A percentile compares a stretch with the other conserved stretches of the same genome.
Evolutionary conservation across 1,140 invertebrate species (phyloP).

Genomic region (Drosophila tsacasi): DNA sequence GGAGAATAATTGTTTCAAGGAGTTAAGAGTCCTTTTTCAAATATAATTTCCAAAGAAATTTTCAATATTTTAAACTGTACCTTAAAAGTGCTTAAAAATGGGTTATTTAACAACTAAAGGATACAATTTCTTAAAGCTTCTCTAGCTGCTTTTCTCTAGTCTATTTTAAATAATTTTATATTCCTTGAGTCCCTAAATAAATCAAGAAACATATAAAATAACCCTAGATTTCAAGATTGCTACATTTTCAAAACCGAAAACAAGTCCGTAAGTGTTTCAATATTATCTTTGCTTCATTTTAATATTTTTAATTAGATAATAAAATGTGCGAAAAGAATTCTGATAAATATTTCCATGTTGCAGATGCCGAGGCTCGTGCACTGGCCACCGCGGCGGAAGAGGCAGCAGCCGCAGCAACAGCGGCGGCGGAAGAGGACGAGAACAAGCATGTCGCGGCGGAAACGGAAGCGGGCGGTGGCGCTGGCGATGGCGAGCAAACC

Average conservation of each 20-base stretch:
- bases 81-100: too few relatives aligned
- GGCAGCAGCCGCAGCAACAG: conserved; percentile 46
- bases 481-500: conserved; percentile 22
- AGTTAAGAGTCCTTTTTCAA: too few relatives aligned
- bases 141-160: too few relatives aligned
- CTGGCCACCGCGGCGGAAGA: conserved; percentile 70
- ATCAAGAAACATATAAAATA: background rate
- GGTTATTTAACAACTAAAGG: too few relatives aligned
- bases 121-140: too few relatives aligned
- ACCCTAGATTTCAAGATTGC: background rate
- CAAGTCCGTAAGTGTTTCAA: background rate
- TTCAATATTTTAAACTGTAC: too few relatives aligned
- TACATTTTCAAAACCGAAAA: background rate
- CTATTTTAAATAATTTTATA: background rate
- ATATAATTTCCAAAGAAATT: too few relatives aligned
- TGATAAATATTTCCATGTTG: background rate
- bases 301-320: background rate
- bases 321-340: background rate
- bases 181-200: background rate
- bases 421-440: conserved; percentile 33
- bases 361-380: conserved; percentile 74
- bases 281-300: background rate
- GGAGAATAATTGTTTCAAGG: too few relatives aligned
- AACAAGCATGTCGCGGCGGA: conserved; percentile 42
- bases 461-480: conserved; percentile 37